Conservation (phyloP, 2,797 vertebrate species). For the Sebastes oblongus region DNA sequence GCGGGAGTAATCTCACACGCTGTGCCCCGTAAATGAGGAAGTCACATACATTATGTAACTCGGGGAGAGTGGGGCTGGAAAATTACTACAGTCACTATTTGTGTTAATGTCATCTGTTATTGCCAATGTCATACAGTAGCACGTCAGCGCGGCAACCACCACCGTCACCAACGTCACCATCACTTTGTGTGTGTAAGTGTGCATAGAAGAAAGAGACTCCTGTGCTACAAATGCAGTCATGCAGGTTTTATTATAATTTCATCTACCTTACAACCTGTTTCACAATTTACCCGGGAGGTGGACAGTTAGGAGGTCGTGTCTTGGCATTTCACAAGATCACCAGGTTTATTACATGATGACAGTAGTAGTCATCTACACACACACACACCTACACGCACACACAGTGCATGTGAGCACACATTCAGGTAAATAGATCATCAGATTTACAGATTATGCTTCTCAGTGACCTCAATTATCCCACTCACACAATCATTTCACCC, state of each 20-base stretch:
- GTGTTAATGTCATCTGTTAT: constrained; percentile 52
- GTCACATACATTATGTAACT: constrained; percentile 70
- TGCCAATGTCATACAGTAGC: constrained; percentile 12
- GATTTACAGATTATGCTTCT: constrained; percentile 22
- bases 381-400: constrained; percentile 1
- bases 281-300: neutral
- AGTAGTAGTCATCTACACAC: neutral
- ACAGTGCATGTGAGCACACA: neutral
- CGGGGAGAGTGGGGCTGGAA: constrained; percentile 52
- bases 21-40: constrained; percentile 61
- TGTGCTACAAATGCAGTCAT: neutral
- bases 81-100: constrained; percentile 60
- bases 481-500: constrained; percentile 24
- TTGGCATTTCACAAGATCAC: constrained; percentile 20
- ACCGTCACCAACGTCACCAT: neutral
- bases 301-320: neutral
- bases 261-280: neutral
- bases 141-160: neutral
- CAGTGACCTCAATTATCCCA: constrained; percentile 46
- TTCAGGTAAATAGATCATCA: constrained; percentile 30
- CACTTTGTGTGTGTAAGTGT: neutral
- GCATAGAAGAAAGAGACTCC: neutral
- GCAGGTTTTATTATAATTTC: neutral
- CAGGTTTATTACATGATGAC: neutral
- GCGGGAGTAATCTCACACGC: constrained; percentile 64